phyloP scores from a whole-genome alignment of 2,113 vertebrate genomes.

The Rhegmatorhina hoffmannsi region DNA sequence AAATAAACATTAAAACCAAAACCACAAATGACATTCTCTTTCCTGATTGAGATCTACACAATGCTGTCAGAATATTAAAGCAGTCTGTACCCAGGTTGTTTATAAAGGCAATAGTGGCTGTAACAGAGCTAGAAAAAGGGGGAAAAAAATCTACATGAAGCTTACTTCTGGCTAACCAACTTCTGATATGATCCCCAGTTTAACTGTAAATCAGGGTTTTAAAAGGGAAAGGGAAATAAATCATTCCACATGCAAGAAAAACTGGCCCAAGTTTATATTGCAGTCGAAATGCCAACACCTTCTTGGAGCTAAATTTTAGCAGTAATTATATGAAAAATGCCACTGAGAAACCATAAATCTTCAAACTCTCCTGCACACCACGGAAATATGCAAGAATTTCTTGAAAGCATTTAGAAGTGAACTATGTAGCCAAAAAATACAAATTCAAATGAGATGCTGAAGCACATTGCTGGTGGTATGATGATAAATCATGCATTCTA shows the following conservation, averaged over 20 bases:
- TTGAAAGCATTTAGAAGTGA: not conserved
- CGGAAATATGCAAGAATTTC: not conserved
- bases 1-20: conserved; percentile 38
- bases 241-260: not conserved
- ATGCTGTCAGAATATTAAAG: not conserved
- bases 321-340: conserved; percentile 4
- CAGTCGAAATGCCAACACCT: not conserved
- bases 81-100: not conserved
- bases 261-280: not conserved
- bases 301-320: not conserved
- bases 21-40: not conserved
- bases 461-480: not conserved
- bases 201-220: not conserved
- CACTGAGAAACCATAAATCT: not conserved
- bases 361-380: not conserved
- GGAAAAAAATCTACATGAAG: not conserved
- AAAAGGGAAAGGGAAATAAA: not conserved
- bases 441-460: not conserved
- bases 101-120: not conserved
- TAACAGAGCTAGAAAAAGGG: not conserved
- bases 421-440: not conserved
- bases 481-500: not conserved
- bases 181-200: fast-evolving
- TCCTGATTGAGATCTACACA: not conserved
- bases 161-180: not conserved